A percentile compares a stretch with the other conserved stretches of the same genome.
Evolutionary conservation across 2,888 invertebrate species (phyloP).

Genomic region (Hipparchia semele): DNA sequence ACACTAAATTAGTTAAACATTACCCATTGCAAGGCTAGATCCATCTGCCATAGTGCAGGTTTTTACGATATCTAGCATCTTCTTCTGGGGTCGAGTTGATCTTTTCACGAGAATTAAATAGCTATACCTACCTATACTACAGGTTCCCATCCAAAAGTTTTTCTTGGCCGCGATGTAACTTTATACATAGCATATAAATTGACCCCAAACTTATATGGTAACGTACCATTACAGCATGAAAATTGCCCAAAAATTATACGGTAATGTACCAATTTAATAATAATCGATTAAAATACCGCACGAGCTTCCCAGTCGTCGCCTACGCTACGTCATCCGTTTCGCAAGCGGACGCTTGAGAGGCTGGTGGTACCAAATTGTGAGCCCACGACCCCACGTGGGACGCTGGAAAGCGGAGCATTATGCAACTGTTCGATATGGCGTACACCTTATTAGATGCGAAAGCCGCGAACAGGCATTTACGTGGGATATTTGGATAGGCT

Average conservation of each 20-base stretch:
- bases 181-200: no score
- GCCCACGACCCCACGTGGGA: slow-evolving; percentile 73
- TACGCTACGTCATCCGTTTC: slow-evolving; percentile 54
- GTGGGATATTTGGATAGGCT: slow-evolving; percentile 21
- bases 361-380: slow-evolving; percentile 68
- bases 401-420: slow-evolving; percentile 78
- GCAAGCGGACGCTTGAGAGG: slow-evolving; percentile 62
- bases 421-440: slow-evolving; percentile 68
- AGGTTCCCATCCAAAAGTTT: no score
- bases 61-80: no score
- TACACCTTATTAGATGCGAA: slow-evolving; percentile 69
- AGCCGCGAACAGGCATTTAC: slow-evolving; percentile 47
- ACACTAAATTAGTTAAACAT: no score
- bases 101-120: no score
- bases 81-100: no score
- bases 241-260: background rate
- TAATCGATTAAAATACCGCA: slow-evolving; percentile 29
- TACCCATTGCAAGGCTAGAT: no score
- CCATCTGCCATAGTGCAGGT: no score
- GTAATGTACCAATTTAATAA: slow-evolving; percentile 8
- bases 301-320: slow-evolving; percentile 29
- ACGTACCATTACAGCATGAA: no score
- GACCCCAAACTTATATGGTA: no score
- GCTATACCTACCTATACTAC: no score
- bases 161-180: no score